Percentiles rank a stretch among this genome's conserved stretches.
Conservation (phyloP, 2,113 vertebrate genomes). For the Xyliphius kryptos region DNA sequence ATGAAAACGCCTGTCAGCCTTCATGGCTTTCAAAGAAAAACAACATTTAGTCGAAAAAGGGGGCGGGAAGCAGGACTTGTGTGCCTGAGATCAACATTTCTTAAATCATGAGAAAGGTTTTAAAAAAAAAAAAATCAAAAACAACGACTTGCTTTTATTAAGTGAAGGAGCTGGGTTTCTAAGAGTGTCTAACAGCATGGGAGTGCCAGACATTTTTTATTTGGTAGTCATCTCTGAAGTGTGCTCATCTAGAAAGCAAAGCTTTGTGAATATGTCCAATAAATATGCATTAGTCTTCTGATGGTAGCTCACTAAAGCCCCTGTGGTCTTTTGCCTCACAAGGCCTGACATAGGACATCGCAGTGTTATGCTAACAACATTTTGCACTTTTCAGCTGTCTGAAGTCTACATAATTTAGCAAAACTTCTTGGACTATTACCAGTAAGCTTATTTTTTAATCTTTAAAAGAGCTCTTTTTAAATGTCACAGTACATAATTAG, state of each 20-base stretch:
- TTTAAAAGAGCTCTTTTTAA: conserved; percentile 31
- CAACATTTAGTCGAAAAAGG: too few relatives aligned
- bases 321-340: conserved; percentile 16
- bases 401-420: conserved; percentile 33
- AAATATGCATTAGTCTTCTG: conserved; percentile 2
- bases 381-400: conserved; percentile 34
- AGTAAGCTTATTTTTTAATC: conserved; percentile 2
- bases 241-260: neutral
- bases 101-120: too few relatives aligned
- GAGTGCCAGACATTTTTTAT: neutral
- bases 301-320: neutral
- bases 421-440: conserved; percentile 7
- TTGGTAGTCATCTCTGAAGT: neutral
- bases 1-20: too few relatives aligned
- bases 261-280: neutral
- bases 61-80: too few relatives aligned
- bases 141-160: too few relatives aligned
- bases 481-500: conserved; percentile 23
- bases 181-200: neutral
- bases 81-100: too few relatives aligned
- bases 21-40: too few relatives aligned
- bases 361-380: conserved; percentile 31
- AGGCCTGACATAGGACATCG: conserved; percentile 16
- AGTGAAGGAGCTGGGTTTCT: conserved; percentile 47
- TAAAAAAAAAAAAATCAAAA: too few relatives aligned